These are phyloP conservation scores for Sebastes itinus DNA, from an alignment of 2,797 vertebrate genomes.

Conservation along the genomic window DNA sequence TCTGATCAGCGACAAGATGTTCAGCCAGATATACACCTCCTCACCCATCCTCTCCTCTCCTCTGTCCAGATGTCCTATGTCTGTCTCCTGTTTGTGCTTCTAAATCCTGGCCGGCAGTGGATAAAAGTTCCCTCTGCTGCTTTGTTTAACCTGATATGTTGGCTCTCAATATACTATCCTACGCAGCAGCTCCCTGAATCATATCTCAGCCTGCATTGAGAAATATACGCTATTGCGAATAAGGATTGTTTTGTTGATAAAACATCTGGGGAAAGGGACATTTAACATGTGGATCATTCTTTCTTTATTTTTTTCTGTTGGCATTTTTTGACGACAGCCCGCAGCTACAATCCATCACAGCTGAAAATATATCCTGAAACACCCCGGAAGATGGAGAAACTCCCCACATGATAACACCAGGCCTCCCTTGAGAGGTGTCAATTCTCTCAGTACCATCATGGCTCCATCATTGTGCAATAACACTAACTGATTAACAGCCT, in stretches of 20 bases:
- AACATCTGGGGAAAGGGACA: constrained; percentile 4
- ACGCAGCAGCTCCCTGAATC: constrained; percentile 1
- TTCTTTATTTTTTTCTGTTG: background rate
- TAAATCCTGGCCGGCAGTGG: constrained; percentile 12
- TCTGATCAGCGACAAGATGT: constrained; percentile 44
- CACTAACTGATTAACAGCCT: background rate
- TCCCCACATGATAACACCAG: background rate
- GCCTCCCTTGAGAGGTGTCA: background rate
- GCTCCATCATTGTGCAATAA: constrained; percentile 1
- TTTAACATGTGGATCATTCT: background rate
- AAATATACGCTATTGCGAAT: background rate
- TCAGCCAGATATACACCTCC: constrained; percentile 40
- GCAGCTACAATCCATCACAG: constrained; percentile 13
- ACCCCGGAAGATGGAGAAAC: background rate
- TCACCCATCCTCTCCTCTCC: background rate
- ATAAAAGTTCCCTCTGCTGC: constrained; percentile 17
- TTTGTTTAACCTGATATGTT: constrained; percentile 37
- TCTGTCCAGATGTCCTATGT: constrained; percentile 54
- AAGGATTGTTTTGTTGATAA: background rate
- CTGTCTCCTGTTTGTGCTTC: constrained; percentile 9
- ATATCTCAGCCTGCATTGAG: background rate
- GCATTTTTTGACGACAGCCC: background rate
- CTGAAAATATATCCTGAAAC: background rate
- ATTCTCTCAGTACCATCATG: background rate
- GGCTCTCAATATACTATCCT: background rate